These are phyloP conservation scores for Drosophila nigricruria DNA, from an alignment of 2,888 invertebrate species.

Conservation along the genomic window DNA sequence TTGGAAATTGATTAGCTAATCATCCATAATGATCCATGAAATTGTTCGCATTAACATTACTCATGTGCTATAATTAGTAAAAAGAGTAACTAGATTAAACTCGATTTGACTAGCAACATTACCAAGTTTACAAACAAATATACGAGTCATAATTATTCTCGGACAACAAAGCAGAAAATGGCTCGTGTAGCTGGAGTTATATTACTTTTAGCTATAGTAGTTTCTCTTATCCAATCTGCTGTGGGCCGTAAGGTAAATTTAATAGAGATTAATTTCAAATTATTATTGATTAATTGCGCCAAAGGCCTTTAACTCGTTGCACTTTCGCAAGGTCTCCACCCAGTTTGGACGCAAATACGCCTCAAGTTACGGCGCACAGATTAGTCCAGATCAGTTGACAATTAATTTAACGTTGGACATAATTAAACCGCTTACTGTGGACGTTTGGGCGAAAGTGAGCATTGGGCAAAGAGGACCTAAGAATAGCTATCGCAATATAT, in stretches of 20 bases:
- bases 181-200: neutral
- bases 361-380: conserved; percentile 29
- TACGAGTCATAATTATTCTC: neutral
- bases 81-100: neutral
- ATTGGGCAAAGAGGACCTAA: conserved; percentile 32
- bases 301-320: conserved; percentile 35
- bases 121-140: neutral
- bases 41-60: neutral
- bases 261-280: too few species aligned
- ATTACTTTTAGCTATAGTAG: neutral
- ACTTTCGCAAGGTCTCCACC: conserved; percentile 39
- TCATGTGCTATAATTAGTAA: neutral
- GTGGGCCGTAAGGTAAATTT: conserved; percentile 35
- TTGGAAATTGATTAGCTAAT: neutral
- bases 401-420: conserved; percentile 50
- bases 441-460: conserved; percentile 42
- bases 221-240: neutral
- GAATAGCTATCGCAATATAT: conserved; percentile 31
- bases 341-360: conserved; percentile 36
- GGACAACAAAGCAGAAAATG: conserved; percentile 4
- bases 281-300: neutral
- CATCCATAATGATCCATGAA: conserved; percentile 8
- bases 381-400: conserved; percentile 38
- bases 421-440: conserved; percentile 28
- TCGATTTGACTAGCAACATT: neutral